Evolutionary conservation across 2,888 invertebrate genomes (phyloP).

Genomic region (Leistus spinibarbis): DNA sequence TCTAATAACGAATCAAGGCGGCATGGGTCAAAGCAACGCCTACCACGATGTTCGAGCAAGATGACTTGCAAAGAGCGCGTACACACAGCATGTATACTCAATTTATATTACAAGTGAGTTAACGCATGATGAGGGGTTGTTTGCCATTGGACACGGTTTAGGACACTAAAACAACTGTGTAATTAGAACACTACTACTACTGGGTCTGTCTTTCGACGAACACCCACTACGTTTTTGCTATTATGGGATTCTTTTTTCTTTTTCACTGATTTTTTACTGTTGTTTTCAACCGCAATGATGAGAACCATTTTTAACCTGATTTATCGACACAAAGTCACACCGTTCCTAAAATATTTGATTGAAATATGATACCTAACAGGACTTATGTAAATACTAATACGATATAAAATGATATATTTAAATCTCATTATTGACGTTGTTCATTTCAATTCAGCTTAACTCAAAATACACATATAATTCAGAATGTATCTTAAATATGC

Average conservation of each 20-base stretch:
- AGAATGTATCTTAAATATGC: too few relatives aligned
- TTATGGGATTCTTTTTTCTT: background rate
- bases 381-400: too few relatives aligned
- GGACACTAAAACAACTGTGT: constrained; percentile 9
- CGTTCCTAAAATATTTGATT: background rate
- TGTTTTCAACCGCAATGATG: too few relatives aligned
- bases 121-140: background rate
- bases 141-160: constrained; percentile 6
- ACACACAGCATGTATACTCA: background rate
- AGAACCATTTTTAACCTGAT: too few relatives aligned
- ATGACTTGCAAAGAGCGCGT: background rate
- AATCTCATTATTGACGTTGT: background rate
- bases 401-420: background rate
- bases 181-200: constrained; percentile 10
- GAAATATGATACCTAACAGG: background rate
- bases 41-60: background rate
- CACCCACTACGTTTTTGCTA: constrained; percentile 3
- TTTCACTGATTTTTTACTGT: background rate
- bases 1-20: constrained; percentile 5
- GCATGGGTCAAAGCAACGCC: background rate
- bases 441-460: too few relatives aligned
- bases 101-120: background rate
- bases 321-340: background rate
- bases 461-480: too few relatives aligned
- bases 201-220: background rate